Evolutionary conservation across 2,797 vertebrate species (phyloP).

Genomic region (Mormyrus hasselquistii): DNA sequence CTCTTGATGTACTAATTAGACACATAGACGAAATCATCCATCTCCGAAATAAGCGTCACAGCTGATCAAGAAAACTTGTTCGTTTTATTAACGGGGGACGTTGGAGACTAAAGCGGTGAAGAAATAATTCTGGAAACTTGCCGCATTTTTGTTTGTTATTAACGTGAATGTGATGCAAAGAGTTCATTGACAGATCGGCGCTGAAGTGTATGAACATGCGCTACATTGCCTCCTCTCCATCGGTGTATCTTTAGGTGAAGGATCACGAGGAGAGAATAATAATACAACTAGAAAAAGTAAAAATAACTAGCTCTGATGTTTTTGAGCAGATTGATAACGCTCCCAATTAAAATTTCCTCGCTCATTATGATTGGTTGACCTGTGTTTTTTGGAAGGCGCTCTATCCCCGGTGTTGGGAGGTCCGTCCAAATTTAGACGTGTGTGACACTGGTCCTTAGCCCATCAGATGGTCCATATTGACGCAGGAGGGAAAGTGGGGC

Average conservation of each 20-base stretch:
- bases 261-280: not conserved
- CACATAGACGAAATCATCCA: conserved; percentile 21
- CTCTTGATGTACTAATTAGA: conserved; percentile 26
- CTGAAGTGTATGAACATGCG: not conserved
- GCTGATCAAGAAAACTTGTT: conserved; percentile 15
- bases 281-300: conserved; percentile 1
- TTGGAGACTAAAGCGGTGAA: not conserved
- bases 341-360: conserved; percentile 70
- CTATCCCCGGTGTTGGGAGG: conserved; percentile 49
- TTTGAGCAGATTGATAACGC: conserved; percentile 54
- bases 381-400: conserved; percentile 56
- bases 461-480: conserved; percentile 65
- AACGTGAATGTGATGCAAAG: not conserved
- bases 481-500: conserved; percentile 66
- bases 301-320: conserved; percentile 30
- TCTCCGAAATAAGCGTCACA: not conserved
- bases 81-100: conserved; percentile 14
- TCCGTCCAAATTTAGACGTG: conserved; percentile 64
- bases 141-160: not conserved
- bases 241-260: not conserved
- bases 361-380: conserved; percentile 67
- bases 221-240: not conserved
- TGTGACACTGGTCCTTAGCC: conserved; percentile 64
- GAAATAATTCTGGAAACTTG: conserved; percentile 2
- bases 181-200: not conserved